Evolutionary conservation across 2,113 vertebrate genomes (phyloP).

Genomic region (Burhinus oedicnemus): DNA sequence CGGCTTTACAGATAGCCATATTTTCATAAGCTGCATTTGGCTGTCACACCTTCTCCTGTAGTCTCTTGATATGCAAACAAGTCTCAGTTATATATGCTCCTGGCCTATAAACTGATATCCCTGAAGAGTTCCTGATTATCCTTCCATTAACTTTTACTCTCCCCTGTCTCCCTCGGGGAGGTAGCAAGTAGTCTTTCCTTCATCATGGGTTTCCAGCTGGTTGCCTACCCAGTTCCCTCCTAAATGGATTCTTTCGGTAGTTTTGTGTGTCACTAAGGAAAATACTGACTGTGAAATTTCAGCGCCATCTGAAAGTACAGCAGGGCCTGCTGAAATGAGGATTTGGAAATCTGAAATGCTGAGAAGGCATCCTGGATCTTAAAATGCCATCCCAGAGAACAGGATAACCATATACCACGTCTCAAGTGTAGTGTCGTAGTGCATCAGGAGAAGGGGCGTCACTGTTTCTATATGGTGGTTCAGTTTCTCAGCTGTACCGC

Average conservation of each 20-base stretch:
- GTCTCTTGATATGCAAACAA: conserved; percentile 65
- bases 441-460: not conserved
- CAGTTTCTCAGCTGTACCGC: not conserved
- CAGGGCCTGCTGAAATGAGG: not conserved
- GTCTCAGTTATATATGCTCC: conserved; percentile 3
- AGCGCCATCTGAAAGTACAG: not conserved
- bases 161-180: not conserved
- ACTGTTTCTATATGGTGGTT: accelerated
- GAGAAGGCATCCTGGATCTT: not conserved
- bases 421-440: accelerated
- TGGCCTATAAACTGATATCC: conserved; percentile 47
- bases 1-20: conserved; percentile 17
- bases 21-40: conserved; percentile 58
- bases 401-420: accelerated
- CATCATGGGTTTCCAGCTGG: conserved; percentile 35
- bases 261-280: not conserved
- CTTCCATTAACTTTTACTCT: conserved; percentile 59
- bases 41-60: conserved; percentile 50
- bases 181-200: conserved; percentile 13
- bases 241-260: not conserved
- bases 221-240: not conserved
- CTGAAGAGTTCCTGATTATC: conserved; percentile 49
- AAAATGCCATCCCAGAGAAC: not conserved
- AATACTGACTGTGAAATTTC: not conserved
- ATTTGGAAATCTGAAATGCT: not conserved